Conservation (phyloP, 2,113 vertebrate genomes). For the Burhinus oedicnemus region DNA sequence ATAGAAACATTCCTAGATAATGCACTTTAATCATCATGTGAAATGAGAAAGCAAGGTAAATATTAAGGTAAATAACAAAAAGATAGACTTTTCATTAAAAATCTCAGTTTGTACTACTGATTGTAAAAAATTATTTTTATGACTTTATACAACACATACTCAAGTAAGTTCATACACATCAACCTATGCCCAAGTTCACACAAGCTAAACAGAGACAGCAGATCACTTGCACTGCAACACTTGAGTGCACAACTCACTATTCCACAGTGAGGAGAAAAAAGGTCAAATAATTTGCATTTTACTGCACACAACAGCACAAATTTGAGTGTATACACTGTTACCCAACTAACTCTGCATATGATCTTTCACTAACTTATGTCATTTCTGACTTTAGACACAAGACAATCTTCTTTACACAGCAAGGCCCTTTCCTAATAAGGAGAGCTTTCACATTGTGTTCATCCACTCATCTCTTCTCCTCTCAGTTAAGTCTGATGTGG, state of each 20-base stretch:
- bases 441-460: rapidly evolving
- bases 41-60: not conserved
- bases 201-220: not conserved
- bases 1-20: not conserved
- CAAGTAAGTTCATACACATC: not conserved
- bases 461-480: not conserved
- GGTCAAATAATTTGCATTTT: not conserved
- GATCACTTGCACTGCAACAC: not conserved
- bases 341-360: not conserved
- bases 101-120: not conserved
- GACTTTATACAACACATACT: not conserved
- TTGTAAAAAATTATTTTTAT: not conserved
- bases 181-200: not conserved
- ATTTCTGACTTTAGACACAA: not conserved
- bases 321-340: not conserved
- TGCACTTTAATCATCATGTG: not conserved
- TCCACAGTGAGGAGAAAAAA: rapidly evolving
- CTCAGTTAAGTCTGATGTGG: not conserved
- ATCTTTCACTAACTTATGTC: not conserved
- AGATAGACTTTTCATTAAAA: not conserved
- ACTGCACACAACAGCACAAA: not conserved
- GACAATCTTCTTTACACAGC: not conserved
- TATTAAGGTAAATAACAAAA: not conserved
- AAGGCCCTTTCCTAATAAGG: not conserved
- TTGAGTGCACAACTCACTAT: not conserved